Base-by-base conservation (phyloP, 1,140 invertebrate genomes). In the Adoxophyes honmai region DNA sequence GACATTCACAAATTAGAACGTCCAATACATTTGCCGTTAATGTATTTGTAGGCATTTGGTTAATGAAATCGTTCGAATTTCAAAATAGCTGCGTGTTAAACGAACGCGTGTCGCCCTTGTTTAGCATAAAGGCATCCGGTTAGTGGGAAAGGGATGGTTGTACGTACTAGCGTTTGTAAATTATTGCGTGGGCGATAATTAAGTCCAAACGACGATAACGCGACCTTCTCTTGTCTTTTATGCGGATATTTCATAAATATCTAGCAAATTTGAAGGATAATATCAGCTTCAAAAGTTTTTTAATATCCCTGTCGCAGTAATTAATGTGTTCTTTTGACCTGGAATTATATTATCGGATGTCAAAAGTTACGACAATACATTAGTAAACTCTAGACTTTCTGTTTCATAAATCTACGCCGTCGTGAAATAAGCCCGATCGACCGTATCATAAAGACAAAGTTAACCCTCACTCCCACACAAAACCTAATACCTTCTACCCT, bases 61-160 rank as follows among this genome's bases (percentile, higher is more conserved):
- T 48, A 48, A 48, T 48, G 42, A 14, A 48, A 48, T 48, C 42
- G 42, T 48, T 48, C 42, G 42, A 33, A 48, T 48, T 48, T 48
- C 42, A 48, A 33, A 48, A 48, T 48, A 48, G 42, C n/a, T 39
- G 21, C 21, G 21, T 28, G 21, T 28, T 28, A 28, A 28, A 28
- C 21, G 21, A 3, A 39, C 39, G 4, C 9, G 13, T 33, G 18
- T 1, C 10, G 18, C 28, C 42, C 11, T 18, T 48, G 9, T 48
- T 28, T 11, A 11, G 7, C 42, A 21, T 33, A 11, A 28, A 28
- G 1, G 5, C 4, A n/a, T 44, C 13, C 16, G 8, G 1, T 18
- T 0, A 1, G 21, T 11, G 42, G 42, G 42, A 48, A 48, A 48
- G 42, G 42, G 42, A 48, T 16, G 16, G 42, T 0, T 48, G n/a